Base-by-base conservation (phyloP, 1,140 invertebrate genomes). In the Limonius californicus region DNA sequence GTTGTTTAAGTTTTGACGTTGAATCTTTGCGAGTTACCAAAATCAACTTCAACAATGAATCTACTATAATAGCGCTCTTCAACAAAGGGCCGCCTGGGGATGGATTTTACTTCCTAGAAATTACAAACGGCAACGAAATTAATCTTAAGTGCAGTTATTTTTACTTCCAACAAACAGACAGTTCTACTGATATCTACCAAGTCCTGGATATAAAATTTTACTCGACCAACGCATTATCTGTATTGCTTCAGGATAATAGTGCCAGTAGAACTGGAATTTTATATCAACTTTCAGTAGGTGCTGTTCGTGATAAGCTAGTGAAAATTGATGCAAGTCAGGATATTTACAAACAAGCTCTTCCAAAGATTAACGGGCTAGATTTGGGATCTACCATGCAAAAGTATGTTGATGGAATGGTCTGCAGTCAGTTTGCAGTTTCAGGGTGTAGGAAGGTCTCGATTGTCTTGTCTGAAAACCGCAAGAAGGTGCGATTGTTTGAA, bases 381-480 rank as follows among this genome's bases (percentile, higher is more conserved):
- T 68, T 70, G 15, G 42, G 39, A 11, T 65, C 78, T 74, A 35
- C 76, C 75, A 35, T 84, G 78, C 68, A 72, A 73, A 80, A 85
- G 73, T 79, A 83, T 3, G 77, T 95, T 23, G 89, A 94, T 54
- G 88, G 88, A 68, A 87, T 93, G 77, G 84, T 85, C 53, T 87
- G 85, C 1, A 83, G 80, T 56, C 79, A 80, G 67, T 84, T 96
- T 64, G 88, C 92, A 4, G 92, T 97, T 0, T 95, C 92, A 61
- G 92, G 94, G 0, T 84, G 86, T 9, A 81, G 94, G 35, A 94
- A 95, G 81, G 91, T 97, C 18, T 88, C 92, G 8, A 90, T 94
- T 45, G 85, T 97, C 58, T 77, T 96, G 9, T 90, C 89, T 14
- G 87, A 90, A 70, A 91, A 85, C 67, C 80, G 81, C 61, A 83